phyloP scores from a whole-genome alignment of 1,140 invertebrate species.

The Drosophila nikananu region DNA sequence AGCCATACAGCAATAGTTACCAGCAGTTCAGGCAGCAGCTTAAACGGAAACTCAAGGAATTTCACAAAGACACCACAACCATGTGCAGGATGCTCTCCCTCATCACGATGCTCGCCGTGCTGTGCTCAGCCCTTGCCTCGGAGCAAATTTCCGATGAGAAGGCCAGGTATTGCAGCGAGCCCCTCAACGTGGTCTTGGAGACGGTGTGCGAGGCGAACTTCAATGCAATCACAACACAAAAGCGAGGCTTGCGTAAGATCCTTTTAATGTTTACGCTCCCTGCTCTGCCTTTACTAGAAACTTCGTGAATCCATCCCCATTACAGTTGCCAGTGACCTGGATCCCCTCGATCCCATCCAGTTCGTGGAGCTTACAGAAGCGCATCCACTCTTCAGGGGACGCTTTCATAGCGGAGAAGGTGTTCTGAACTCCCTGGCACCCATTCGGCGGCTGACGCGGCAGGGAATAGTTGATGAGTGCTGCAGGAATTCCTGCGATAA shows the following conservation, averaged over 20 bases:
- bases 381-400: neutral
- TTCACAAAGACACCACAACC: neutral
- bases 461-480: slow-evolving; percentile 11
- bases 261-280: neutral
- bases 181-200: neutral
- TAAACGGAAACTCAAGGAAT: neutral
- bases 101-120: neutral
- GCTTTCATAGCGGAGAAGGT: neutral
- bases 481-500: neutral
- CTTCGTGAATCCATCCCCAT: neutral
- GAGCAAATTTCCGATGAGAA: neutral
- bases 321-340: neutral
- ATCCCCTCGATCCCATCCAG: slow-evolving; percentile 4
- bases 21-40: neutral
- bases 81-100: slow-evolving; percentile 2
- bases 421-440: neutral
- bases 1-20: slow-evolving; percentile 3
- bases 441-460: neutral
- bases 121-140: neutral
- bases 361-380: neutral
- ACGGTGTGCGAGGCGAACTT: neutral
- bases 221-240: neutral
- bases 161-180: neutral
- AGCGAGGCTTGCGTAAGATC: neutral
- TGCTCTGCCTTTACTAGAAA: too few relatives aligned